Conservation (phyloP, 2,888 invertebrate species). For the Drosophila hawaiiensis region DNA sequence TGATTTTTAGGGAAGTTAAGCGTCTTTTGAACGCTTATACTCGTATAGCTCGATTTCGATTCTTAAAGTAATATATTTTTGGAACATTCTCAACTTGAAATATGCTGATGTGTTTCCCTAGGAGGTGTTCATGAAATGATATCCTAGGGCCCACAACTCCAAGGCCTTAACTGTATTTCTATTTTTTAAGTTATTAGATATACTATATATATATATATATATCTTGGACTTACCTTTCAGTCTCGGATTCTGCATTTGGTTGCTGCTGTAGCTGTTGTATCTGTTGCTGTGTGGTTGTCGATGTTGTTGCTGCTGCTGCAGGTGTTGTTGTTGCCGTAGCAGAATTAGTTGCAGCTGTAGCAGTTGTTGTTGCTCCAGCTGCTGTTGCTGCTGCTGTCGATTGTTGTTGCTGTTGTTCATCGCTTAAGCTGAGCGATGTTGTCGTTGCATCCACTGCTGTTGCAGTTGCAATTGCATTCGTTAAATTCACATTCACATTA, state of each 20-base stretch:
- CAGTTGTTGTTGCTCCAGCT: constrained; percentile 39
- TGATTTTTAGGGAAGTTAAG: neutral
- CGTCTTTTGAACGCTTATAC: no score
- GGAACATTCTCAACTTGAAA: no score
- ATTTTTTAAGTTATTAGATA: neutral
- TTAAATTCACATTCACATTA: constrained; percentile 73
- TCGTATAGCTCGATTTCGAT: no score
- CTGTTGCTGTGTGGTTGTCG: constrained; percentile 64
- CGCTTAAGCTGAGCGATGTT: constrained; percentile 55
- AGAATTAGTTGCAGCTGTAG: constrained; percentile 14
- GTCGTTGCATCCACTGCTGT: constrained; percentile 58
- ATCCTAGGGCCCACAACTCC: no score
- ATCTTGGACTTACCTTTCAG: constrained; percentile 84
- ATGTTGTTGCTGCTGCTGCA: constrained; percentile 45
- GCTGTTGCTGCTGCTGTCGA: constrained; percentile 52
- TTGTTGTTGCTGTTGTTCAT: constrained; percentile 51
- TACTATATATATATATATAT: neutral
- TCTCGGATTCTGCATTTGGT: constrained; percentile 85
- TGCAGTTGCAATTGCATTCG: constrained; percentile 54
- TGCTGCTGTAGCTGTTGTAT: constrained; percentile 73
- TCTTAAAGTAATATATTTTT: no score
- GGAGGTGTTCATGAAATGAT: no score
- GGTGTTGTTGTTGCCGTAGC: constrained; percentile 20
- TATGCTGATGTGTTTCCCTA: no score
- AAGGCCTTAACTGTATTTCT: neutral